Conservation (phyloP, 1,140 invertebrate species). For the Sinonovacula constricta region DNA sequence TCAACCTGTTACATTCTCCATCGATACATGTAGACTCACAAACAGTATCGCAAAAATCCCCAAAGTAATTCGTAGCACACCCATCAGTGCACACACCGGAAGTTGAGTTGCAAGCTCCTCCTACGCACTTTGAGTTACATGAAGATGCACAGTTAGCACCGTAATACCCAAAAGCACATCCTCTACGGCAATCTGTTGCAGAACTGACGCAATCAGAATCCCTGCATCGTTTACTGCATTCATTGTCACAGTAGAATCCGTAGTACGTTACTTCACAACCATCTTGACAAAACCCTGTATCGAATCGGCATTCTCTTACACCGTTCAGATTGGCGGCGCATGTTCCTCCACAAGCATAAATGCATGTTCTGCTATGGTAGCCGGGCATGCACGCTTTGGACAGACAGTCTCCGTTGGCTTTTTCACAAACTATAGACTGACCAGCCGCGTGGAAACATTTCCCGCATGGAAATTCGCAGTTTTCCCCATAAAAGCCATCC, state of each 20-base stretch:
- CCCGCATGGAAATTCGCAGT: slow-evolving; percentile 15
- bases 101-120: slow-evolving; percentile 3
- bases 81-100: slow-evolving; percentile 14
- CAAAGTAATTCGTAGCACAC: slow-evolving; percentile 18
- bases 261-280: slow-evolving; percentile 35
- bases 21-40: slow-evolving; percentile 37
- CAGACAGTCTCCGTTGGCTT: slow-evolving; percentile 11
- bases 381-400: slow-evolving; percentile 18
- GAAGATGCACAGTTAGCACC: slow-evolving; percentile 9
- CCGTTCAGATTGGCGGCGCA: slow-evolving; percentile 20
- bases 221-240: slow-evolving; percentile 20
- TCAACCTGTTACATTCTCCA: slow-evolving; percentile 13
- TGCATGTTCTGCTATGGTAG: slow-evolving; percentile 29
- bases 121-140: slow-evolving; percentile 19
- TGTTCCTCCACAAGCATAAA: neutral
- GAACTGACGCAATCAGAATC: slow-evolving; percentile 26
- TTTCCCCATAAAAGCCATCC: neutral
- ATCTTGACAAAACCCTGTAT: slow-evolving; percentile 35
- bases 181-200: slow-evolving; percentile 25
- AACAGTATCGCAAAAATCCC: neutral
- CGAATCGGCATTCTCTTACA: slow-evolving; percentile 14
- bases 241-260: slow-evolving; percentile 17
- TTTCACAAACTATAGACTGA: slow-evolving; percentile 24
- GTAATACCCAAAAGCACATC: slow-evolving; percentile 43
- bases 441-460: neutral